Evolutionary conservation across 2,113 vertebrate species (phyloP), one percentile per base, ranked within the genome.

Genomic region (Rhipidura dahli): DNA sequence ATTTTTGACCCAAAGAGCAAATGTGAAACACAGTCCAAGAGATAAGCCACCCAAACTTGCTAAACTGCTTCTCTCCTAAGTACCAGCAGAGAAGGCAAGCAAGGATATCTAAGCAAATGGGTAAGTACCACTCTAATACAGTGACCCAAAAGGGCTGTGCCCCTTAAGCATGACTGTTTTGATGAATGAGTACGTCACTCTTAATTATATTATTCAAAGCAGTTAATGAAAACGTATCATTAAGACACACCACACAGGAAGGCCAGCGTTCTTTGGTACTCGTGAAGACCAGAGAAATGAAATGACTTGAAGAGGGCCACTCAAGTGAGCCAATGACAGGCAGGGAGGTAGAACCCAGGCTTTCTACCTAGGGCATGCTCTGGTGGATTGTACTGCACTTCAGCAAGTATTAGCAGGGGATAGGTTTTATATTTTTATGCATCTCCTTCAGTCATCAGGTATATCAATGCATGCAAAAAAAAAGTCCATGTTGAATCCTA

Each of bases 131-230:
- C 19, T 79, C 24, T 57, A 45, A 83, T 42, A 53, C n/a, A 90
- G 54, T 77, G 59, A 90, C 24, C 83, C 60, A 59, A 47, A 13
- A 20, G 18, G 37, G 88, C 3, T 30, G 57, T 89, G 39, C 23
- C 19, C 42, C 76, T 75, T 51, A 76, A 80, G 24, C 80, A 80
- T 53, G 60, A 79, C 7, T 72, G 26, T 20, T 87, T 85, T 80
- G 40, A 79, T 7, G 45, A 79, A 87, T 28, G 37, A 91, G 31
- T 39, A 85, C n/a, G 79, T 71, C 60, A 91, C 13, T 63, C 15
- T 84, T 89, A 73, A 92, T 91, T 94, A 84, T 6, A 91, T 53
- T 39, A 87, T 85, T 93, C 47, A 95, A 89, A 83, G 19, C 37
- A 82, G 31, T 83, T 81, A 92, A 94, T 87, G 83, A 79, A 87